phyloP scores from a whole-genome alignment of 2,888 invertebrate species.

The Ochropleura plecta region DNA sequence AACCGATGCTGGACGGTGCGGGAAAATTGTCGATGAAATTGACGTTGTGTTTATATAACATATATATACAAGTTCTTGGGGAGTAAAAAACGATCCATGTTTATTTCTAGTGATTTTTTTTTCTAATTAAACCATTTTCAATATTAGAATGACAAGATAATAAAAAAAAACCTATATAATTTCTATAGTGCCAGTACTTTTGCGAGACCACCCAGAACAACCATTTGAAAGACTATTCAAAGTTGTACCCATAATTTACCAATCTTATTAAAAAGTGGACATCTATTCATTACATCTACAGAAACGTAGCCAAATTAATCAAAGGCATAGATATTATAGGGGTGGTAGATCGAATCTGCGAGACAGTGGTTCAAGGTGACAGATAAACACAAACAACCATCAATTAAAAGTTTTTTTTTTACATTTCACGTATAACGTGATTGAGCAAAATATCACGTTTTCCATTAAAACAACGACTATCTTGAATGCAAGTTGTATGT shows the following conservation, averaged over 20 bases:
- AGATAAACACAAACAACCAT: slow-evolving; percentile 47
- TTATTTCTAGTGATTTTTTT: too few species aligned
- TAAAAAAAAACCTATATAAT: too few species aligned
- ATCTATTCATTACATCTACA: slow-evolving; percentile 3
- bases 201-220: neutral
- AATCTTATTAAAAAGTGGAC: neutral
- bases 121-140: too few species aligned
- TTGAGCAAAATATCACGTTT: slow-evolving; percentile 14
- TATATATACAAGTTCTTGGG: too few species aligned
- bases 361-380: slow-evolving; percentile 29
- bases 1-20: too few species aligned
- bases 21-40: too few species aligned
- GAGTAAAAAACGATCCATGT: too few species aligned
- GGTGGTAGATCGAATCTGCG: slow-evolving; percentile 5
- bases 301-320: slow-evolving; percentile 19
- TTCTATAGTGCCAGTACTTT: too few species aligned
- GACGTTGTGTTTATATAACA: too few species aligned
- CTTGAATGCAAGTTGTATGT: neutral
- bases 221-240: neutral
- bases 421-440: slow-evolving; percentile 16
- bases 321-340: slow-evolving; percentile 17
- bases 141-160: too few species aligned
- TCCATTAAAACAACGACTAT: neutral
- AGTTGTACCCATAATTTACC: neutral
- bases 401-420: slow-evolving; percentile 48